These are phyloP conservation scores for Psittacara wagleri DNA, from an alignment of 2,113 vertebrate genomes.

Conservation along the genomic window DNA sequence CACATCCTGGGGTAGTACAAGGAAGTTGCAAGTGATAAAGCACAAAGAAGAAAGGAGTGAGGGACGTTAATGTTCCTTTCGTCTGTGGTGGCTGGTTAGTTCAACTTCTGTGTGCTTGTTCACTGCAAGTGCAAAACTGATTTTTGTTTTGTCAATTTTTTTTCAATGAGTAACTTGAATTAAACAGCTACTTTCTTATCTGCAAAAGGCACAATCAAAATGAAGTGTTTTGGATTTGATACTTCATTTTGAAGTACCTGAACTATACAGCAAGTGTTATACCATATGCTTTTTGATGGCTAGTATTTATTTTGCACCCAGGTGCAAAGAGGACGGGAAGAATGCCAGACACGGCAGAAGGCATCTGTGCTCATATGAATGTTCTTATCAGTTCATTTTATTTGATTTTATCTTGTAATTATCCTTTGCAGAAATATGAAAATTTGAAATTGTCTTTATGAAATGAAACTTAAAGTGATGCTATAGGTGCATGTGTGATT, in stretches of 20 bases:
- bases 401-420: neutral
- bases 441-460: neutral
- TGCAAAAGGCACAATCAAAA: neutral
- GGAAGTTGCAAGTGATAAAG: neutral
- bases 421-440: neutral
- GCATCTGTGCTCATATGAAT: neutral
- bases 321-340: neutral
- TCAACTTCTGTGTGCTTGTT: neutral
- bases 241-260: neutral
- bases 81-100: neutral
- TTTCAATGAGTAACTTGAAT: neutral
- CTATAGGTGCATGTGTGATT: neutral
- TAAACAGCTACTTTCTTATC: neutral
- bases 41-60: neutral
- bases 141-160: neutral
- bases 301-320: neutral
- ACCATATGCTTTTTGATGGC: neutral
- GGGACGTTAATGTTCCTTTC: neutral
- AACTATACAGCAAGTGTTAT: neutral
- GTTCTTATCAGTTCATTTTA: neutral
- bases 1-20: neutral
- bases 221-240: neutral
- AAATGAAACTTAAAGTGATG: neutral
- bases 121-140: neutral
- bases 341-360: neutral